Conservation (phyloP, 2,797 vertebrate species). For the Aselliscus stoliczkanus region DNA sequence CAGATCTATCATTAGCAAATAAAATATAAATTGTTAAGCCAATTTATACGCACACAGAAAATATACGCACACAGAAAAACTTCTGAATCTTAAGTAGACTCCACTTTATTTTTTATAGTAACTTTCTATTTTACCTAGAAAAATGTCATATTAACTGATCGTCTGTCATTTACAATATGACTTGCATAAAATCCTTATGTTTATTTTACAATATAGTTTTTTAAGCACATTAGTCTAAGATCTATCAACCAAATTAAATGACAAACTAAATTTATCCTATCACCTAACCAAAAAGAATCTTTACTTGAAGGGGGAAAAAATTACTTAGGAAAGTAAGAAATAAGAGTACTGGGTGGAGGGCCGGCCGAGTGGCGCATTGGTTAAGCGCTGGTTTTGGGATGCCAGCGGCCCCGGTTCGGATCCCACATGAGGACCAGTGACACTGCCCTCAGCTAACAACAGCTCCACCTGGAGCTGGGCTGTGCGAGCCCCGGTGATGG, state of each 20-base stretch:
- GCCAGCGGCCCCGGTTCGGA: too few species aligned
- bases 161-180: not conserved
- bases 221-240: not conserved
- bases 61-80: not conserved
- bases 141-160: not conserved
- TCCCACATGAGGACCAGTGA: too few species aligned
- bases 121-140: not conserved
- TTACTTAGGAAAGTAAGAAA: not conserved
- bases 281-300: not conserved
- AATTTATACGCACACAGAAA: not conserved
- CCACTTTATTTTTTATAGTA: not conserved
- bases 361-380: too few species aligned
- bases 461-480: too few species aligned
- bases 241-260: not conserved
- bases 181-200: not conserved
- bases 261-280: not conserved
- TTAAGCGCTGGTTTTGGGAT: too few species aligned
- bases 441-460: too few species aligned
- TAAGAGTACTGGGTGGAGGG: not conserved
- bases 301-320: not conserved
- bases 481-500: too few species aligned
- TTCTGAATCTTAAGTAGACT: not conserved
- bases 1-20: not conserved
- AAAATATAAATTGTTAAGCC: conserved; percentile 21
- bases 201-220: not conserved